These are phyloP conservation scores for Stegodyphus mimosarum DNA, from an alignment of 1,140 invertebrate genomes.

Conservation along the genomic window DNA sequence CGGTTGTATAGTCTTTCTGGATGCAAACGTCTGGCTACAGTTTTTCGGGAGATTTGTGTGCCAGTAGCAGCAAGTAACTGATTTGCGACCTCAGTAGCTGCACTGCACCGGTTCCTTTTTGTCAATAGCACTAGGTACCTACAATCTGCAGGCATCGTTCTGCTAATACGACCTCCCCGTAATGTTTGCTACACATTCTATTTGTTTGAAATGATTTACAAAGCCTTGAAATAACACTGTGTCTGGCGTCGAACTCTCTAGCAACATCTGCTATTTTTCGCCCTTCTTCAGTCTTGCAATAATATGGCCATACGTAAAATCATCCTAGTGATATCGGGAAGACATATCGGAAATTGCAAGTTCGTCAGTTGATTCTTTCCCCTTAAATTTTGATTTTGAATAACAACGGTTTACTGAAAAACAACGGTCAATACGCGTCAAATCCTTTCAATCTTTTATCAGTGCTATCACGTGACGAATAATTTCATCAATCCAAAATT, in stretches of 20 bases:
- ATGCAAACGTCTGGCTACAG: too few relatives aligned
- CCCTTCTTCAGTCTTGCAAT: background rate
- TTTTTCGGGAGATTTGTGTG: too few relatives aligned
- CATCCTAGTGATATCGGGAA: background rate
- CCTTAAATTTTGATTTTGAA: background rate
- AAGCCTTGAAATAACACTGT: background rate
- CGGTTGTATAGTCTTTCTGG: too few relatives aligned
- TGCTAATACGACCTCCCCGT: background rate
- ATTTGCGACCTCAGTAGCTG: too few relatives aligned
- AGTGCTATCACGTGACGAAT: background rate
- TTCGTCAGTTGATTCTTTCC: background rate
- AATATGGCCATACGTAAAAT: background rate
- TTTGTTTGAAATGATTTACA: too few relatives aligned
- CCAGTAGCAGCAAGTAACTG: too few relatives aligned
- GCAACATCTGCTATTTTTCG: conserved; percentile 2
- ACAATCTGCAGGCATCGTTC: background rate
- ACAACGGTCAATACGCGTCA: background rate
- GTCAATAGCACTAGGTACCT: too few relatives aligned
- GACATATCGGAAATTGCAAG: background rate
- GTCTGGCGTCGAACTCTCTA: background rate
- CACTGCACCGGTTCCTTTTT: too few relatives aligned
- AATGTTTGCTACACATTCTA: background rate
- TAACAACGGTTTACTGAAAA: background rate
- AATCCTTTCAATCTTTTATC: background rate
- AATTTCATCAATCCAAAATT: background rate